Evolutionary conservation across 2,113 vertebrate genomes (phyloP).

Genomic region (Proteles cristata): DNA sequence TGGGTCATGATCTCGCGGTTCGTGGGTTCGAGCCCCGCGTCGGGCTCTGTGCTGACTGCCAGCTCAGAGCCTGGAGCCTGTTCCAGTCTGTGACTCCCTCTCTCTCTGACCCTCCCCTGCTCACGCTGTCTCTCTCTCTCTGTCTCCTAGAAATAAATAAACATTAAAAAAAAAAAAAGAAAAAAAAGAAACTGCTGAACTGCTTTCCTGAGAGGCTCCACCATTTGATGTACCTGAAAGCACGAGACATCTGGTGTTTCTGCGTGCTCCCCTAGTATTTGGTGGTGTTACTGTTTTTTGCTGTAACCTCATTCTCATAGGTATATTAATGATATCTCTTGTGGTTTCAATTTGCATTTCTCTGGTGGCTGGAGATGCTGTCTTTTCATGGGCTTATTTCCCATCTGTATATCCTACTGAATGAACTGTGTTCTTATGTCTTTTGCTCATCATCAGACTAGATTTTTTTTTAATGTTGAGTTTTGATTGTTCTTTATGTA

Average conservation of each 20-base stretch:
- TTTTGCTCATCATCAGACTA: not conserved
- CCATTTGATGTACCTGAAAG: not conserved
- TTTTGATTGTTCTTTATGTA: not conserved
- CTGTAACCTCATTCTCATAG: not conserved
- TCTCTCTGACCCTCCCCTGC: no score
- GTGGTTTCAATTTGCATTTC: constrained; percentile 48
- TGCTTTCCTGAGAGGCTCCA: not conserved
- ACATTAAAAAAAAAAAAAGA: no score
- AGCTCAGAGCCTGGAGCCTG: no score
- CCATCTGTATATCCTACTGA: not conserved
- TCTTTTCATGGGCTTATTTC: not conserved
- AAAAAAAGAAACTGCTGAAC: not conserved
- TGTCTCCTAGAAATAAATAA: no score
- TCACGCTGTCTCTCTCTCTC: no score
- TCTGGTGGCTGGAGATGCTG: not conserved
- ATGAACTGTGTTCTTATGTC: not conserved
- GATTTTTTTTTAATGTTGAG: not conserved
- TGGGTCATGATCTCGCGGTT: no score
- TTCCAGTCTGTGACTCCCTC: no score
- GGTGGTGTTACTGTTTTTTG: not conserved
- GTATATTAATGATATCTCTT: not conserved
- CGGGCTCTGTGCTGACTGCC: no score
- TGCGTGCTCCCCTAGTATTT: not conserved
- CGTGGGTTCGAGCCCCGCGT: no score
- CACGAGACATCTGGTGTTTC: not conserved